Conservation (phyloP, 2,888 invertebrate genomes). For the Cremastobaeus sp. region DNA sequence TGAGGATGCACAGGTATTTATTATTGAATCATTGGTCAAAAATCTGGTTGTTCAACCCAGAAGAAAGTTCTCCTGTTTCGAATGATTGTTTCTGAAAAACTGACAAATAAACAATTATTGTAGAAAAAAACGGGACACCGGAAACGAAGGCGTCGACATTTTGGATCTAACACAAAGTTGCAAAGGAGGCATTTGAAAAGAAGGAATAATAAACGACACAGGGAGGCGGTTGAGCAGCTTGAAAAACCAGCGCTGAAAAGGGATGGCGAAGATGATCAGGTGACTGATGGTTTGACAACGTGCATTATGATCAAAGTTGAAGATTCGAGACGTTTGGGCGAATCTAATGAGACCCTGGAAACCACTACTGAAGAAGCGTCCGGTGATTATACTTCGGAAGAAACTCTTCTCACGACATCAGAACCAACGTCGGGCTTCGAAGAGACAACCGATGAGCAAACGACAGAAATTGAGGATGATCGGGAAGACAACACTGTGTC, state of each 20-base stretch:
- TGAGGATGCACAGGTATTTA: too few relatives aligned
- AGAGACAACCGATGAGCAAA: too few relatives aligned
- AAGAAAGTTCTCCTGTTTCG: too few relatives aligned
- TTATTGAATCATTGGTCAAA: too few relatives aligned
- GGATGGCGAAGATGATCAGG: background rate
- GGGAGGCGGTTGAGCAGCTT: slow-evolving; percentile 1
- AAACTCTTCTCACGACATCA: too few relatives aligned
- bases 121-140: background rate
- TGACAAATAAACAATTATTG: slow-evolving; percentile 1
- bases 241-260: background rate
- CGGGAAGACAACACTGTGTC: too few relatives aligned
- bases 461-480: too few relatives aligned
- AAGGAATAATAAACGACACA: slow-evolving; percentile 1
- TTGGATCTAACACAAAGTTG: background rate
- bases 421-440: too few relatives aligned
- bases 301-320: slow-evolving; percentile 24
- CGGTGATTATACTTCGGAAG: too few relatives aligned
- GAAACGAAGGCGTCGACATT: background rate
- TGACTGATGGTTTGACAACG: slow-evolving; percentile 24
- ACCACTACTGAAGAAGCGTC: background rate
- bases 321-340: background rate
- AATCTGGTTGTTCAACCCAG: too few relatives aligned
- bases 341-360: background rate
- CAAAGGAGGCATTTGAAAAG: background rate
- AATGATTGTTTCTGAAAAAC: too few relatives aligned